These are phyloP conservation scores for Dysmachus trigonus DNA, from an alignment of 2,888 invertebrate species.

Conservation along the genomic window DNA sequence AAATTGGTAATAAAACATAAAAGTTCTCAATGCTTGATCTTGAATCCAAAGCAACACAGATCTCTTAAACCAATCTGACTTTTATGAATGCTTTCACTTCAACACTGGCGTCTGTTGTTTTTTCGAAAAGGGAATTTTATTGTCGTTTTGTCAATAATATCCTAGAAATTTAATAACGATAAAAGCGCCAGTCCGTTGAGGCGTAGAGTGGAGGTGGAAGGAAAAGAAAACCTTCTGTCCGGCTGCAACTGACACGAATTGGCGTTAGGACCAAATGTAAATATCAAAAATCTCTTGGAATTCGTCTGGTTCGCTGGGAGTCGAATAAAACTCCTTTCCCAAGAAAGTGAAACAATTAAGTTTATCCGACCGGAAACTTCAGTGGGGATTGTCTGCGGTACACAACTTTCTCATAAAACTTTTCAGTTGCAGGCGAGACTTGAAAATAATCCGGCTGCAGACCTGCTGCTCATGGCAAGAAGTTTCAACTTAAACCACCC, in stretches of 20 bases:
- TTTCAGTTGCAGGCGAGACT: constrained; percentile 34
- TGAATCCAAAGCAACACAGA: too few relatives aligned
- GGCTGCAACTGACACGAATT: constrained; percentile 6
- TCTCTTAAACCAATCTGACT: neutral
- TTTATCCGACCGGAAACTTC: constrained; percentile 23
- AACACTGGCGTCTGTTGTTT: neutral
- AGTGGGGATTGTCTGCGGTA: constrained; percentile 21
- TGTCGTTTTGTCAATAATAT: neutral
- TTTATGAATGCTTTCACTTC: neutral
- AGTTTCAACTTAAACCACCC: constrained; percentile 15
- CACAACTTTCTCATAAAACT: constrained; percentile 35
- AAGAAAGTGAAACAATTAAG: constrained; percentile 29
- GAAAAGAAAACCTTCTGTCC: neutral
- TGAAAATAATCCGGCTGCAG: constrained; percentile 20
- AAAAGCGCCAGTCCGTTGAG: neutral
- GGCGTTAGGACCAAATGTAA: constrained; percentile 9
- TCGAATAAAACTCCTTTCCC: neutral
- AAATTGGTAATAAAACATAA: too few relatives aligned
- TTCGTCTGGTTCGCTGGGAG: neutral
- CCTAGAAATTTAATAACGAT: neutral
- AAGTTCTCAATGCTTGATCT: too few relatives aligned
- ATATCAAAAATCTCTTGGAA: constrained; percentile 12
- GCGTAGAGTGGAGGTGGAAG: neutral
- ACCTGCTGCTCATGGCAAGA: neutral
- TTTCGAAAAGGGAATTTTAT: neutral